A percentile compares a stretch with the other conserved stretches of the same genome.
These are phyloP conservation scores for Stigmatopora nigra DNA, from an alignment of 2,113 vertebrate species.

Conservation along the genomic window DNA sequence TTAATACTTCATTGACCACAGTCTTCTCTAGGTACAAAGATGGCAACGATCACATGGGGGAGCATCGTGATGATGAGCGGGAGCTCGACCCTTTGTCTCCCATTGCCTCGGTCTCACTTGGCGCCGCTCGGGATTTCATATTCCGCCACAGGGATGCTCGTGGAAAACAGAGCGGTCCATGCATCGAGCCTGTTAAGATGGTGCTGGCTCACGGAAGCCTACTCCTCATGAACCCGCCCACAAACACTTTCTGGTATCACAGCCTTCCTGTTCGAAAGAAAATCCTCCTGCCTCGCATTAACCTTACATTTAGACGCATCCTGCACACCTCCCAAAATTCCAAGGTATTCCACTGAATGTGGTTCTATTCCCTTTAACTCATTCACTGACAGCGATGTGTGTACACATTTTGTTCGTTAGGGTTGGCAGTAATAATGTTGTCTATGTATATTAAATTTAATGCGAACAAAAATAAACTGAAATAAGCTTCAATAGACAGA, in stretches of 20 bases:
- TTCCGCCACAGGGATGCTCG: conserved; percentile 77
- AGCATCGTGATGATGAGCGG: conserved; percentile 85
- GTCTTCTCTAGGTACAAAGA: conserved; percentile 80
- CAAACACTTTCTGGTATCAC: conserved; percentile 90
- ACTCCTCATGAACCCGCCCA: conserved; percentile 87
- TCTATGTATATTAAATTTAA: neutral
- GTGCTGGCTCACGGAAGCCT: conserved; percentile 83
- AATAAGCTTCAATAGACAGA: neutral
- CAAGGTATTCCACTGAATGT: neutral
- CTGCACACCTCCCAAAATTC: conserved; percentile 26
- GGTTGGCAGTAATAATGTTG: neutral
- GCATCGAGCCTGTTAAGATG: conserved; percentile 67
- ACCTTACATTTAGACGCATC: conserved; percentile 84
- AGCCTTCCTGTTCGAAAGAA: conserved; percentile 81
- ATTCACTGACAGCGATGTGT: neutral
- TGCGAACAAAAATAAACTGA: neutral
- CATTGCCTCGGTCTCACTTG: conserved; percentile 86
- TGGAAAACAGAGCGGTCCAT: conserved; percentile 36
- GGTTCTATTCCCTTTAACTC: too few species aligned
- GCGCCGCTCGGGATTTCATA: conserved; percentile 83
- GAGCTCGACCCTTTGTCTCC: conserved; percentile 81
- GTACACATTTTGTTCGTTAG: too few species aligned
- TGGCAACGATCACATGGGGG: conserved; percentile 86
- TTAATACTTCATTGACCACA: neutral
- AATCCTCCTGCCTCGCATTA: conserved; percentile 75